Percentiles rank a stretch among this genome's conserved stretches.
Evolutionary conservation across 2,888 invertebrate species (phyloP).

Genomic region (Rhorus exstirpatorius): DNA sequence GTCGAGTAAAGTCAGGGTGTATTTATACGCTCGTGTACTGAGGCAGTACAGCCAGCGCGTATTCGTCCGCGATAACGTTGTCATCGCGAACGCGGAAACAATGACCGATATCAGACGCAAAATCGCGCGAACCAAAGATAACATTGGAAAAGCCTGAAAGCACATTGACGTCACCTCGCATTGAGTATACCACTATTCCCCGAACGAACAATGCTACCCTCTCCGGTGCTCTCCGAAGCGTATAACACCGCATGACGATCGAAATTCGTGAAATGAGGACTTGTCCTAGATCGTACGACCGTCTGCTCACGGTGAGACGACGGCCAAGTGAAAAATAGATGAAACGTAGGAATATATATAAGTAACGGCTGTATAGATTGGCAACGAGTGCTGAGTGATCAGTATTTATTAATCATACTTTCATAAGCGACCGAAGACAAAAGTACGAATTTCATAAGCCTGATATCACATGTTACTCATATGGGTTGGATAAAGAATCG

Average conservation of each 20-base stretch:
- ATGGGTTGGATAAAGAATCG: neutral
- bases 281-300: constrained; percentile 59
- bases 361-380: constrained; percentile 10
- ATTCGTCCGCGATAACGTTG: constrained; percentile 68
- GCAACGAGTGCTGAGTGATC: neutral
- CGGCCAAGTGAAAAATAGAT: neutral
- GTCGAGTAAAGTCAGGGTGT: constrained; percentile 9
- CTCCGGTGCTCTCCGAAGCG: constrained; percentile 13
- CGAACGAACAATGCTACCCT: constrained; percentile 55
- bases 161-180: constrained; percentile 41
- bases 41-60: constrained; percentile 29
- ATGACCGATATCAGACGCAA: constrained; percentile 69
- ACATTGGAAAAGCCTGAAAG: constrained; percentile 70
- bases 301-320: constrained; percentile 24
- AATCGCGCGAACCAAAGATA: constrained; percentile 68
- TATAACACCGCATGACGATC: constrained; percentile 50
- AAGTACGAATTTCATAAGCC: neutral
- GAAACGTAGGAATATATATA: constrained; percentile 9
- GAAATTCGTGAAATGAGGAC: constrained; percentile 69
- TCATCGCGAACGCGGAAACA: constrained; percentile 69
- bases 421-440: neutral
- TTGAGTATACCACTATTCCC: constrained; percentile 31
- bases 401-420: neutral
- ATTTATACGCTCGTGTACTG: constrained; percentile 30
- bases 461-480: neutral